These are phyloP conservation scores for Apteryx owenii DNA, from an alignment of 2,113 vertebrate species.

Conservation along the genomic window DNA sequence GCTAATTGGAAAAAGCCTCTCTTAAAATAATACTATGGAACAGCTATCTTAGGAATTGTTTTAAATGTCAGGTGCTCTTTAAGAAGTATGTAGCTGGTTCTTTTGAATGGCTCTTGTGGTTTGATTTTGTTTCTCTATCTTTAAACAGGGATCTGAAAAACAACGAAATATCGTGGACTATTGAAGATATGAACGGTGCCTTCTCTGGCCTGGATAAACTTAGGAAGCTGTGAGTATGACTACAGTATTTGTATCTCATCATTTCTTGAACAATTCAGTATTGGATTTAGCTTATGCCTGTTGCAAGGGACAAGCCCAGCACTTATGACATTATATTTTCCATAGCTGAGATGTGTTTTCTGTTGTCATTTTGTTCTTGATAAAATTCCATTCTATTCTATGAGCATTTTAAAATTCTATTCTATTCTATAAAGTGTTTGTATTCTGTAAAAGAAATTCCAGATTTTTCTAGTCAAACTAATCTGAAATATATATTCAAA, in stretches of 20 bases:
- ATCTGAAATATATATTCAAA: background rate
- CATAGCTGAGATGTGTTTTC: background rate
- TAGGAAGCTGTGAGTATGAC: constrained; percentile 86
- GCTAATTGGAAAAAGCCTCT: background rate
- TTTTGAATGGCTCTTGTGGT: background rate
- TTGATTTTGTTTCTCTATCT: background rate
- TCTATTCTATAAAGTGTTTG: background rate
- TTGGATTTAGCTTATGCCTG: background rate
- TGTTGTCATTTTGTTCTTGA: background rate
- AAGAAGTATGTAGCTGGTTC: background rate
- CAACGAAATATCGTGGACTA: constrained; percentile 98
- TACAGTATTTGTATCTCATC: background rate
- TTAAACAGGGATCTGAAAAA: constrained; percentile 88
- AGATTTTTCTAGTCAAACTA: background rate
- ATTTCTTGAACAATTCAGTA: background rate
- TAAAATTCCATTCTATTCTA: too few relatives aligned
- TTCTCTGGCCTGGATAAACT: constrained; percentile 94
- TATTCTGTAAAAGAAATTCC: background rate
- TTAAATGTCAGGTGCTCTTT: background rate
- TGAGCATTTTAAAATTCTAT: too few relatives aligned
- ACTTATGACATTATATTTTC: background rate
- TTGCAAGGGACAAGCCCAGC: background rate
- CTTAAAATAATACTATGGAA: background rate
- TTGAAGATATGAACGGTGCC: constrained; percentile 98
- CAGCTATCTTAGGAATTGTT: background rate